Conservation (phyloP, 1,140 invertebrate species). For the Drosophila elegans region DNA sequence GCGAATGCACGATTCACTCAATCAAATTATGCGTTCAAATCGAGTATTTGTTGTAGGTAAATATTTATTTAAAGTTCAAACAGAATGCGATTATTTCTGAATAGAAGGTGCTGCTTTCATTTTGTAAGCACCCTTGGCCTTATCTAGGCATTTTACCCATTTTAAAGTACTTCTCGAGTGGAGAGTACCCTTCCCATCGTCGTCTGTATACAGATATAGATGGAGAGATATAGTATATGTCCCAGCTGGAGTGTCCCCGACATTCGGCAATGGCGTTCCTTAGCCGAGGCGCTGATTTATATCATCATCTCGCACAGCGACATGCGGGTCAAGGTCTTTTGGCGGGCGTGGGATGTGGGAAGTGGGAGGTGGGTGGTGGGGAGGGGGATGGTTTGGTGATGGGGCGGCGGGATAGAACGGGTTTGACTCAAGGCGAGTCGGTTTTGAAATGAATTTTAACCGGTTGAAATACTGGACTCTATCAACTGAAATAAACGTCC, state of each 20-base stretch:
- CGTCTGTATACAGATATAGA: background rate
- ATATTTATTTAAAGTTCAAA: background rate
- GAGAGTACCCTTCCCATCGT: background rate
- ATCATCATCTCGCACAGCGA: constrained; percentile 19
- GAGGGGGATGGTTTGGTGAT: background rate
- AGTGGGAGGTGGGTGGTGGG: background rate
- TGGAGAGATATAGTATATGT: background rate
- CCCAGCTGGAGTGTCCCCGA: constrained; percentile 25
- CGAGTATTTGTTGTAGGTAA: background rate
- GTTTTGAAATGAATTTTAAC: background rate
- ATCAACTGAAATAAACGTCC: background rate
- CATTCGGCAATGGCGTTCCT: constrained; percentile 9
- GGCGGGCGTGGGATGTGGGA: constrained; percentile 10
- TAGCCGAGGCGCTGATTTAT: constrained; percentile 15
- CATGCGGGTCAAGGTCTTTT: constrained; percentile 60
- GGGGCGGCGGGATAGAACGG: constrained; percentile 16
- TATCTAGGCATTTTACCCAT: background rate
- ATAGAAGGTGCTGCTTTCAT: background rate
- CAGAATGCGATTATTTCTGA: background rate
- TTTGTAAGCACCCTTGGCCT: background rate
- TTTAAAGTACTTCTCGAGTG: background rate
- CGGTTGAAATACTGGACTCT: background rate
- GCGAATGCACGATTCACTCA: background rate
- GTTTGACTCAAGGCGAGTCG: constrained; percentile 35
- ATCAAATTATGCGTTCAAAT: too few species aligned